Conservation (phyloP, 2,797 vertebrate genomes). For the Threskiornis aethiopicus region DNA sequence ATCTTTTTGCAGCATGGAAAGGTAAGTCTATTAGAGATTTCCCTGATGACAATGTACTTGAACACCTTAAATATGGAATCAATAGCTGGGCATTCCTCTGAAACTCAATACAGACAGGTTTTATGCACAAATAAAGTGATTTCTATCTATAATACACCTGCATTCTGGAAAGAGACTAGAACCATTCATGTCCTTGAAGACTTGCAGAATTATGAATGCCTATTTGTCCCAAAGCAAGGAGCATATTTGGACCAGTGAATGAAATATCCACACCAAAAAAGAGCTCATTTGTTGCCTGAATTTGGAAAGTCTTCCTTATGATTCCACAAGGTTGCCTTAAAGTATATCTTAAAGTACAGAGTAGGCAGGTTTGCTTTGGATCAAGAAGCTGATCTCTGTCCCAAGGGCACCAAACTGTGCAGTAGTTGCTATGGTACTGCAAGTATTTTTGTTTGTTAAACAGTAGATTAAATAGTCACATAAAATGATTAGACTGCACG, state of each 20-base stretch:
- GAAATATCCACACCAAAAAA: neutral
- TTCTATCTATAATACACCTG: neutral
- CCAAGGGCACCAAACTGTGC: conserved; percentile 5
- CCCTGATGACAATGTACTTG: neutral
- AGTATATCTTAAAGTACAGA: neutral
- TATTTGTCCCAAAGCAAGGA: neutral
- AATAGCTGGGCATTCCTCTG: neutral
- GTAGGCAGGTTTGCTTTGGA: conserved; percentile 37
- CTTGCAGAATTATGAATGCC: neutral
- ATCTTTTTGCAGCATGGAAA: neutral
- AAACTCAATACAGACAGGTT: neutral
- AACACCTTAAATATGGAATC: neutral
- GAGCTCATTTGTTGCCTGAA: neutral
- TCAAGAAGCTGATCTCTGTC: conserved; percentile 1
- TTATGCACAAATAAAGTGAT: neutral
- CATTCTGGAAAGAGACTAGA: neutral
- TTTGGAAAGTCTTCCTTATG: neutral
- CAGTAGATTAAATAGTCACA: conserved; percentile 63
- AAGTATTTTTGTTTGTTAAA: conserved; percentile 68
- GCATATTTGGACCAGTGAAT: neutral
- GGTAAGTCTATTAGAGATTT: neutral
- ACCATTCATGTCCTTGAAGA: neutral
- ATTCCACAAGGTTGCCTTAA: neutral
- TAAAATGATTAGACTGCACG: conserved; percentile 49
- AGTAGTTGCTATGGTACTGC: conserved; percentile 67